Evolutionary conservation across 92 coral and sea anemone genomes (phyloP).

Genomic region (Bergia sp.): DNA sequence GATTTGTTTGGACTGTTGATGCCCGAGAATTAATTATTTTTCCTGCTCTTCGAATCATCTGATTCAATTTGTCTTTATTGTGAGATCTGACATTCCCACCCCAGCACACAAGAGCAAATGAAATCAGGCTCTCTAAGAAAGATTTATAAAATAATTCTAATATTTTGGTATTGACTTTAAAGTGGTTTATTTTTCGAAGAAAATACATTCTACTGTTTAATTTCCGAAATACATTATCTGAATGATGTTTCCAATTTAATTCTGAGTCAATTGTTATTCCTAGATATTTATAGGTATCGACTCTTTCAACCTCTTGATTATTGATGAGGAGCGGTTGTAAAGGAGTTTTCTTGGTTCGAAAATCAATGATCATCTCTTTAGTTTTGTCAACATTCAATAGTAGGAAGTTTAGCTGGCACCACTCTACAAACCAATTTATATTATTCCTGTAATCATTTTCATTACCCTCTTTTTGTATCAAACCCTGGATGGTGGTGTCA

Average conservation of each 20-base stretch:
- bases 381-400: constrained; percentile 19
- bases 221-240: constrained; percentile 12
- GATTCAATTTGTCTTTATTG: not conserved
- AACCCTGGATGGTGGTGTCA: too few relatives aligned
- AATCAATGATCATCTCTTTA: constrained; percentile 37
- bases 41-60: not conserved
- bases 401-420: constrained; percentile 21
- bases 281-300: constrained; percentile 1
- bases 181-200: constrained; percentile 13
- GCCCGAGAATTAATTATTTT: not conserved
- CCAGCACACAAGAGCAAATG: constrained; percentile 3
- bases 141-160: constrained; percentile 17
- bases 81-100: constrained; percentile 10
- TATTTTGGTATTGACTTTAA: constrained; percentile 11
- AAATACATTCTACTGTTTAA: constrained; percentile 18
- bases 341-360: not conserved
- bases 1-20: not conserved
- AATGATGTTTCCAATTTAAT: constrained; percentile 27
- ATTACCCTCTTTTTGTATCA: not conserved
- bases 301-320: not conserved
- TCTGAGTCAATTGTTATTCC: not conserved
- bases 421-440: not conserved
- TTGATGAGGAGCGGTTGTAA: constrained; percentile 1
- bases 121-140: not conserved
- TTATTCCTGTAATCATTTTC: not conserved